These are phyloP conservation scores for Prionailurus viverrinus DNA, from an alignment of 2,113 vertebrate species.

Conservation along the genomic window DNA sequence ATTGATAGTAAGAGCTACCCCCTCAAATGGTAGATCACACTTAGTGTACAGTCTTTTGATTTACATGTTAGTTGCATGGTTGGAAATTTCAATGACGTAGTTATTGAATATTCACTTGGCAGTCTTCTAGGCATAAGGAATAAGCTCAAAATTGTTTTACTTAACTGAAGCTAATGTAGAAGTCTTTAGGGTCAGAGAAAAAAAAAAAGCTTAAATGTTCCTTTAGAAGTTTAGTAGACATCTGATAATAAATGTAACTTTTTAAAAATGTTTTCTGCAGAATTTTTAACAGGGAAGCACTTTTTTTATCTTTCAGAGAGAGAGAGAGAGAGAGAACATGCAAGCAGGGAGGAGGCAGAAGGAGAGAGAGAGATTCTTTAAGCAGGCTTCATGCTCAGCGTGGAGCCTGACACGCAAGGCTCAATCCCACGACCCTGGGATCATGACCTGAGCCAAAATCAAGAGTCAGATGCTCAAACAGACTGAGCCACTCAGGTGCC, in stretches of 20 bases:
- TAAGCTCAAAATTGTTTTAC: conserved; percentile 12
- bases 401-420: too few species aligned
- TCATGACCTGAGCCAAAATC: too few species aligned
- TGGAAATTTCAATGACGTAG: neutral
- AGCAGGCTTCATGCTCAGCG: too few species aligned
- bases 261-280: neutral
- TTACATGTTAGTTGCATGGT: conserved; percentile 8
- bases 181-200: neutral
- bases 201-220: neutral
- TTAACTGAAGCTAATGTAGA: conserved; percentile 16
- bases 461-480: too few species aligned
- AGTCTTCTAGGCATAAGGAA: neutral
- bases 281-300: too few species aligned
- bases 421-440: too few species aligned
- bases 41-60: neutral
- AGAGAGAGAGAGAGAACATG: too few species aligned
- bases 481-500: too few species aligned
- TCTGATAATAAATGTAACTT: neutral
- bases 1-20: neutral
- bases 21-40: neutral
- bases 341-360: too few species aligned
- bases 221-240: neutral
- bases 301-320: too few species aligned
- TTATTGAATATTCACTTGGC: neutral
- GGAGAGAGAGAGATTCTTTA: too few species aligned